phyloP scores from a whole-genome alignment of 2,113 vertebrate genomes.

The Silurus meridionalis region DNA sequence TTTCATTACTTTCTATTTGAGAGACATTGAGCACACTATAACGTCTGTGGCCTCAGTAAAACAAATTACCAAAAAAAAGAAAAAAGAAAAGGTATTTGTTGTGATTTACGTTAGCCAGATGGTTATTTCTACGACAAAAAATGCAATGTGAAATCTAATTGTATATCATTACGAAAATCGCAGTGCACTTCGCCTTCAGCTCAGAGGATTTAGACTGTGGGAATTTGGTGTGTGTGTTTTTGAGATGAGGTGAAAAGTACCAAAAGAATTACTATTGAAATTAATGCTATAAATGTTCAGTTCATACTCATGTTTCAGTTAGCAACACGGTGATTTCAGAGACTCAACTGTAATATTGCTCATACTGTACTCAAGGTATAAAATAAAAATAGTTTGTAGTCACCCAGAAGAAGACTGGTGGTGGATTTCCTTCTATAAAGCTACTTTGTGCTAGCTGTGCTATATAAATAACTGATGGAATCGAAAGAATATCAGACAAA shows the following conservation, averaged over 20 bases:
- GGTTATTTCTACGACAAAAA: neutral
- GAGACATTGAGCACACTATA: neutral
- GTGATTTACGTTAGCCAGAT: neutral
- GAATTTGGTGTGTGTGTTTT: neutral
- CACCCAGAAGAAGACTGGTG: too few relatives aligned
- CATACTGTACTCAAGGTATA: too few relatives aligned
- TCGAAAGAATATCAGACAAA: neutral
- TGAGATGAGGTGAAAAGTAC: neutral
- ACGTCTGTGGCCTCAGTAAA: neutral
- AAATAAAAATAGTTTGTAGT: too few relatives aligned
- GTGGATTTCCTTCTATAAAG: neutral
- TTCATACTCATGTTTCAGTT: neutral
- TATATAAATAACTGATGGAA: neutral
- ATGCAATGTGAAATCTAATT: neutral
- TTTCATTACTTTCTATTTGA: neutral
- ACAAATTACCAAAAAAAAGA: neutral
- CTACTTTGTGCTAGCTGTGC: neutral
- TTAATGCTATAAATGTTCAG: neutral
- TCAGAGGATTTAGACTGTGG: neutral
- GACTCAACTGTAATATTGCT: too few relatives aligned
- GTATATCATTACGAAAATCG: neutral
- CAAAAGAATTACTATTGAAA: neutral
- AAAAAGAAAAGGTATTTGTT: neutral
- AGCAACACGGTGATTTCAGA: too few relatives aligned
- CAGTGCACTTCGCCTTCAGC: neutral